Conservation (phyloP, 2,797 vertebrate species). For the Sarcophilus harrisii region DNA sequence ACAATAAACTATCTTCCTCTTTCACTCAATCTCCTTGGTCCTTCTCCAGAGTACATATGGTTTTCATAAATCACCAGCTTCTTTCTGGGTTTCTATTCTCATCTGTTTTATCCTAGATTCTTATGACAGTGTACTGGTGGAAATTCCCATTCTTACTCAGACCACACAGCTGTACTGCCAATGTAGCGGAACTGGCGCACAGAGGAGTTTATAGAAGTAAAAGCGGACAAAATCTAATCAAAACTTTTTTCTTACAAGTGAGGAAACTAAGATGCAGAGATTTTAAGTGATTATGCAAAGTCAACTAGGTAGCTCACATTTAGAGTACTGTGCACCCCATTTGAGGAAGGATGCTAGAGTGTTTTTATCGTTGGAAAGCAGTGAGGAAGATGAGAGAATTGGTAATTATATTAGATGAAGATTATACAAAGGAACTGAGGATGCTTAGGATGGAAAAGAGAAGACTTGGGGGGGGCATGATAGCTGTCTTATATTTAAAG, state of each 20-base stretch:
- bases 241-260: neutral
- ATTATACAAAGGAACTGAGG: neutral
- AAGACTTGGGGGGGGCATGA: neutral
- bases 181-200: neutral
- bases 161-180: neutral
- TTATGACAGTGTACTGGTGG: neutral
- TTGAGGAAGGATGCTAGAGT: neutral
- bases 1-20: neutral
- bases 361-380: neutral
- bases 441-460: neutral
- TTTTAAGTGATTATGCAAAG: neutral
- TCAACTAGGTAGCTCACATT: neutral
- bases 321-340: neutral
- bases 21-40: neutral
- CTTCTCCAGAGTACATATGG: neutral
- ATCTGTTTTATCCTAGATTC: neutral
- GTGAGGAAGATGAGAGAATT: neutral
- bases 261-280: neutral
- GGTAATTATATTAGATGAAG: neutral
- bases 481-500: neutral
- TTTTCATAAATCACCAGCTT: neutral
- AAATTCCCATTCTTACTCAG: neutral
- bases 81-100: neutral
- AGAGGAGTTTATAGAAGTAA: neutral
- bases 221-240: neutral